Base-by-base conservation (phyloP, 1,140 invertebrate genomes). In the Andrena cerasifolii region DNA sequence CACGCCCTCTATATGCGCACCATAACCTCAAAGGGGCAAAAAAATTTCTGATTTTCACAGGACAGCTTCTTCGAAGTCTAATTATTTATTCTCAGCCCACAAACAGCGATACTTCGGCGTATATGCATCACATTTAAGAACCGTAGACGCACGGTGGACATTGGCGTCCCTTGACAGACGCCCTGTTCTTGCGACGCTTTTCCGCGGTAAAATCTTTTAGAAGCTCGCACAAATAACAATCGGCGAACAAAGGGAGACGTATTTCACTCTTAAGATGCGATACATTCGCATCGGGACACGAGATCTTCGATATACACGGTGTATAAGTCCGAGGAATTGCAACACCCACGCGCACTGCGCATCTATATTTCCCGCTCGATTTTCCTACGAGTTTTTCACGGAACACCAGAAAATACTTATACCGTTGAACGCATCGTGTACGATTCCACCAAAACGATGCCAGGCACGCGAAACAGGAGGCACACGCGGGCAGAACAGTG, bases 1-100 rank as follows among this genome's bases (percentile, higher is more conserved):
- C 68, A 90, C 92, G 92, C 92, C 92, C 91, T 92, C 92, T 93
- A 89, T 89, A 90, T 84, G 82, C 83, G 86, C 78, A 82, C 88
- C 88, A 92, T 92, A 92, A 92, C 91, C 91, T 92, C 88, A 84
- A 84, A 87, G 62, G 79, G 75, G 54, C 21, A 59, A 45, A 56
- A 77, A 71, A 61, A 53, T 71, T n/a, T n/a, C n/a, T 8, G 26
- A 68, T 61, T 73, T 66, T 45, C 5, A 10, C 6, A 6, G 0
- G 10, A 61, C 5, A 71, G 24, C 33, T 67, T 54, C 53, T 12
- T 26, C 4, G 14, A 26, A 59, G 31, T 28, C 26, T 72, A 40
- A 49, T 61, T 14, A 40, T 43, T 16, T 43, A 40, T 31, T 67
- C 31, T 16, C 78, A n/a, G 5, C 28, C 2, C 18, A 28, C 12